Evolutionary conservation across 2,888 invertebrate species (phyloP), one percentile per base, ranked within the genome.

Genomic region (Cylloceria caligata): DNA sequence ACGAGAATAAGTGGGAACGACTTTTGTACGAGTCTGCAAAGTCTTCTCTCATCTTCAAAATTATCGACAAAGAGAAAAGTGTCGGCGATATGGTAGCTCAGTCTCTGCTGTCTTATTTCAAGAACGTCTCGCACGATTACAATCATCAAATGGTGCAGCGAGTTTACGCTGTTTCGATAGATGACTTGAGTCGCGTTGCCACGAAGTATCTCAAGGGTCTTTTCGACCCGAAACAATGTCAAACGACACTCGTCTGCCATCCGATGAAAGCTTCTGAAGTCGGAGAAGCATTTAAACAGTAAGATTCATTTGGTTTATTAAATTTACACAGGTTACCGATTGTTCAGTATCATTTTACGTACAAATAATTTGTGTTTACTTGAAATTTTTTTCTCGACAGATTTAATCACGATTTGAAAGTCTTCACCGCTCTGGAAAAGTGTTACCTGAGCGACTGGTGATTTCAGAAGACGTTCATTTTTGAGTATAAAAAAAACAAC

Each of bases 21-120:
- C 95, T 96, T 52, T 93, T 98, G 79, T 95, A 98, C 87, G 97
- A 96, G 87, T 96, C 97, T 0, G 98, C 98, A 0, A 96, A 96
- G 89, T 97, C 97, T 90, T 97, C 97, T 16, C 94, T 97, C n/a
- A 95, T 98, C 83, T 98, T 96, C 93, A 96, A 97, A 90, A 95
- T 97, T 68, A 96, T 98, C 81, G 96, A 96, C 87, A 94, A 95
- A 85, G 97, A 97, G 92, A 96, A 96, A 89, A 96, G 96, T 76
- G 95, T 97, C 11, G 95, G 96, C 0, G 95, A 96, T 88, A 95
- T 97, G 24, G 96, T 97, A 27, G 91, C 93, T 42, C 94, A 96
- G 87, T 96, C 97, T 0, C 93, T 98, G n/a, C 91, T 95, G 71
- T 95, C 96, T 67, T 96, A 96, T 90, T 95, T 97, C 88, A 94